These are phyloP conservation scores for Heteromormyrus szaboi DNA, from an alignment of 2,797 vertebrate genomes.

Conservation along the genomic window DNA sequence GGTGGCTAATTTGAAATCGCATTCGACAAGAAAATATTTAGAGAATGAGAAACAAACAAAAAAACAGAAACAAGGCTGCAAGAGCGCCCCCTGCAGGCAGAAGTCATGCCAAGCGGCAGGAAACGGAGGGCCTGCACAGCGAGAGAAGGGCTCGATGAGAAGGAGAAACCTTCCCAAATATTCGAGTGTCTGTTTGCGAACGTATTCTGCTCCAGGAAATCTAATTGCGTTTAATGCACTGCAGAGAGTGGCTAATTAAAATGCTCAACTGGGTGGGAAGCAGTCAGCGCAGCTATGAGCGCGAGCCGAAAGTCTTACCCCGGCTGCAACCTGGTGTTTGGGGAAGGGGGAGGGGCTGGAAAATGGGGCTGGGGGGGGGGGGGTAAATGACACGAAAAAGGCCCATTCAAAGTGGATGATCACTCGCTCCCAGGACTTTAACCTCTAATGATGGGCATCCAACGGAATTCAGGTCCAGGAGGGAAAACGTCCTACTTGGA, in stretches of 20 bases:
- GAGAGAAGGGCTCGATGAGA: neutral
- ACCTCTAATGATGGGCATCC: neutral
- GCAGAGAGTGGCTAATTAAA: neutral
- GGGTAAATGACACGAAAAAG: neutral
- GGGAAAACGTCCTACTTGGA: neutral
- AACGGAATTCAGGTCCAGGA: neutral
- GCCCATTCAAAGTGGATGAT: neutral
- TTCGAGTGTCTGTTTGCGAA: neutral
- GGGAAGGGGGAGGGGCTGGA: neutral
- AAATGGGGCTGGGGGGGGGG: neutral
- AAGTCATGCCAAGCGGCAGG: neutral
- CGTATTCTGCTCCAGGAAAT: neutral
- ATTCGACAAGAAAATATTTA: neutral
- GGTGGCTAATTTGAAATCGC: neutral
- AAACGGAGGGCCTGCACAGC: neutral
- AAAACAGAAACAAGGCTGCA: no score
- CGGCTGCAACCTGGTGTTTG: neutral
- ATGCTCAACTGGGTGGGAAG: neutral
- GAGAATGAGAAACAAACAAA: neutral
- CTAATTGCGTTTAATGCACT: conserved; percentile 13
- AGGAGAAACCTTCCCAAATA: neutral
- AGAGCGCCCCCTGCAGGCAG: neutral
- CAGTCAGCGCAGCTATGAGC: no score
- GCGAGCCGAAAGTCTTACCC: neutral
- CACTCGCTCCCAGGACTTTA: neutral